Evolutionary conservation across 2,113 vertebrate genomes (phyloP).

Genomic region (Hippoglossus stenolepis): DNA sequence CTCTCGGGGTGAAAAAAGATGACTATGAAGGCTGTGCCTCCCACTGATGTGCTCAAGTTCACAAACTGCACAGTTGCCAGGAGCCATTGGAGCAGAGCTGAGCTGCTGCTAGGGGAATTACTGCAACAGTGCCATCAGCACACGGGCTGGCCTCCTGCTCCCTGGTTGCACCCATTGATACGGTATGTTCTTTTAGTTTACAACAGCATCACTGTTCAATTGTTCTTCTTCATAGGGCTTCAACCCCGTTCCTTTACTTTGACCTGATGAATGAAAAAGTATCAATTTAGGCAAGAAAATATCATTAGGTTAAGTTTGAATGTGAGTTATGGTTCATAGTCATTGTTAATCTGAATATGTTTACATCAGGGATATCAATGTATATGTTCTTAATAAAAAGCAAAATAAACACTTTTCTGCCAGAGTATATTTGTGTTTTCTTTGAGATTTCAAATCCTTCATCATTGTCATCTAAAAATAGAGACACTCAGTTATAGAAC

Average conservation of each 20-base stretch:
- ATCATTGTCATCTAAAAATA: too few species aligned
- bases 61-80: fast-evolving
- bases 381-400: background rate
- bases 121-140: slow-evolving; percentile 64
- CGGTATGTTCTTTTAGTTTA: slow-evolving; percentile 29
- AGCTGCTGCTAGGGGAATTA: slow-evolving; percentile 57
- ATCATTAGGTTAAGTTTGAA: background rate
- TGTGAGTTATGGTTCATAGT: background rate
- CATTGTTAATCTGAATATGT: too few species aligned
- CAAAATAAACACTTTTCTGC: background rate
- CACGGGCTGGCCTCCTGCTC: slow-evolving; percentile 37
- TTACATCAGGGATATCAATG: background rate
- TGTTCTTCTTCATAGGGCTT: too few species aligned
- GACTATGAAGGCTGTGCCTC: slow-evolving; percentile 60
- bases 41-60: slow-evolving; percentile 15
- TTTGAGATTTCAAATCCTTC: background rate
- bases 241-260: background rate
- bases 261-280: background rate
- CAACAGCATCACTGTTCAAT: background rate
- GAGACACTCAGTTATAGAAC: too few species aligned
- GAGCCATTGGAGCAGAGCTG: fast-evolving
- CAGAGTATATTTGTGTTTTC: background rate
- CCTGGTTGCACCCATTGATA: slow-evolving; percentile 23
- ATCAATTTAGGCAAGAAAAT: background rate
- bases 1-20: fast-evolving